Conservation (phyloP, 2,113 vertebrate species). For the Gobius niger region DNA sequence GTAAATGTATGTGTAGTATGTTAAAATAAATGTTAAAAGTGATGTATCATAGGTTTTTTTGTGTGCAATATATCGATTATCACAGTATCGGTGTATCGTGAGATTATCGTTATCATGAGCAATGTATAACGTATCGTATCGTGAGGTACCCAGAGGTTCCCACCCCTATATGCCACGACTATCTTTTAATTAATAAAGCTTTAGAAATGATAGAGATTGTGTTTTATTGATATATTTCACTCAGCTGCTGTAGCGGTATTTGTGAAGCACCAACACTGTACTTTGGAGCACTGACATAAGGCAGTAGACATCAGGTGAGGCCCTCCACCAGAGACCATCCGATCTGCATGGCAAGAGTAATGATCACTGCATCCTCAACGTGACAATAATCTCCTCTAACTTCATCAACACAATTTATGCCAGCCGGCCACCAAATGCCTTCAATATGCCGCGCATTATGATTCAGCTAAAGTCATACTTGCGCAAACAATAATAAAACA, state of each 20-base stretch:
- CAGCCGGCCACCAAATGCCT: conserved; percentile 60
- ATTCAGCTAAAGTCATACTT: conserved; percentile 66
- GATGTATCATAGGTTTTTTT: no score
- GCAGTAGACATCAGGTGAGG: conserved; percentile 49
- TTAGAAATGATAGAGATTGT: not conserved
- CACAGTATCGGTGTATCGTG: no score
- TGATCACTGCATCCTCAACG: conserved; percentile 52
- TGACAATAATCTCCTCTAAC: conserved; percentile 75
- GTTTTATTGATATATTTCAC: not conserved
- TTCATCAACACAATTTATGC: conserved; percentile 70
- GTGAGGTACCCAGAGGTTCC: no score
- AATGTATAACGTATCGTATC: no score
- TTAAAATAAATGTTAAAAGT: no score
- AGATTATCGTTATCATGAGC: no score
- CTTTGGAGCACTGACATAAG: conserved; percentile 10
- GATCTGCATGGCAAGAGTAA: conserved; percentile 62
- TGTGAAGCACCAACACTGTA: conserved; percentile 18
- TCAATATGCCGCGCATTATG: conserved; percentile 54
- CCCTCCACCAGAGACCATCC: conserved; percentile 45
- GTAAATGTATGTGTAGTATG: no score
- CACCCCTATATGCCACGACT: no score
- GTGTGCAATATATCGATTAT: no score
- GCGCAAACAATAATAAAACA: conserved; percentile 66
- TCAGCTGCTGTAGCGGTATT: conserved; percentile 21
- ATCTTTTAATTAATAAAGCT: no score